Percentiles rank a stretch among this genome's conserved stretches.
These are phyloP conservation scores for Erethizon dorsatum DNA, from an alignment of 2,797 vertebrate species.

Conservation along the genomic window DNA sequence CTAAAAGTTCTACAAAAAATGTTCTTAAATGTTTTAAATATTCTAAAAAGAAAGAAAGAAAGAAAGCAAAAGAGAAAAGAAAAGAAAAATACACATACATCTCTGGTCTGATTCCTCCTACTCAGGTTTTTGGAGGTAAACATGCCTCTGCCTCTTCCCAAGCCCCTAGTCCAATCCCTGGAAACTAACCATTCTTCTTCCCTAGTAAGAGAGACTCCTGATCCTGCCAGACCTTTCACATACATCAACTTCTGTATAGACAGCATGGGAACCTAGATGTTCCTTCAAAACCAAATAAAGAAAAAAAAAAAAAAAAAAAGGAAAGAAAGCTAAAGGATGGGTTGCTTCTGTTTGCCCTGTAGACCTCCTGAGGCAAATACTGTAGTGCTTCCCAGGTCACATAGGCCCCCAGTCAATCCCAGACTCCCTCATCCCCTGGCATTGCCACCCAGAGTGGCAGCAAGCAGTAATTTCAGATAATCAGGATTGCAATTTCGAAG, in stretches of 20 bases:
- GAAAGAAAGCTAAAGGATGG: background rate
- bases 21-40: background rate
- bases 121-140: background rate
- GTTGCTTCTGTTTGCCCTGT: background rate
- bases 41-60: background rate
- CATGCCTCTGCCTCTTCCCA: background rate
- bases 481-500: slow-evolving; percentile 71
- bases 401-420: background rate
- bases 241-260: background rate
- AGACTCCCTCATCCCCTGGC: background rate
- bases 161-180: background rate
- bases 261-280: background rate
- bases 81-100: too few relatives aligned
- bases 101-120: background rate
- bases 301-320: fast-evolving
- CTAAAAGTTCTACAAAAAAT: background rate
- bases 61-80: too few relatives aligned
- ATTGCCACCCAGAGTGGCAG: slow-evolving; percentile 21
- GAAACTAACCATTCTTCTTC: background rate
- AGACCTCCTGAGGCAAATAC: background rate
- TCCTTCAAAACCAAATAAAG: slow-evolving; percentile 37
- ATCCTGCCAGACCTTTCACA: background rate
- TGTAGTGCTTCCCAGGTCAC: background rate
- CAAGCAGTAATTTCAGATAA: slow-evolving; percentile 82
- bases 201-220: background rate